Percentiles rank a stretch among this genome's conserved stretches.
Conservation (phyloP, 2,888 invertebrate species). For the Allophyes oxyacanthae region DNA sequence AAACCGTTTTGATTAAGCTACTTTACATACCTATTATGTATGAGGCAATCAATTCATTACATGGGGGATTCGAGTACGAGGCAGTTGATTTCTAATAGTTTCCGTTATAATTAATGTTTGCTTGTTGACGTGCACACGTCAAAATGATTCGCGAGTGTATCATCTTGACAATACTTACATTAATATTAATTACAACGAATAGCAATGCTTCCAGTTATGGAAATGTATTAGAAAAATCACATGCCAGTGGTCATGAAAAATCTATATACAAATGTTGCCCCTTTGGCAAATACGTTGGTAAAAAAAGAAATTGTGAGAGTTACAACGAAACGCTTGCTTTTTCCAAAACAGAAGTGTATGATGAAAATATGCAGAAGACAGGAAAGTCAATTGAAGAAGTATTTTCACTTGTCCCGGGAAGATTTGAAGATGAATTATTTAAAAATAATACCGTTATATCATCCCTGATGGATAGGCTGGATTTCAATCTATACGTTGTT, state of each 20-base stretch:
- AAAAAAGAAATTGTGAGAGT: neutral
- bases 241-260: neutral
- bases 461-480: neutral
- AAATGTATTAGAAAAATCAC: too few species aligned
- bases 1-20: too few species aligned
- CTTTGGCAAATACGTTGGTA: neutral
- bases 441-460: too few species aligned
- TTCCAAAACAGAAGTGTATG: conserved; percentile 13
- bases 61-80: too few species aligned
- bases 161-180: neutral
- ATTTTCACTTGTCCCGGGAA: conserved; percentile 17
- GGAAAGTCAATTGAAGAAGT: conserved; percentile 12
- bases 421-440: conserved; percentile 3
- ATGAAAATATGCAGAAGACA: neutral
- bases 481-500: conserved; percentile 12
- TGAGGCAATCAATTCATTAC: too few species aligned
- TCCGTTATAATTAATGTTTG: neutral
- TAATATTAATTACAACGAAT: neutral
- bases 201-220: neutral
- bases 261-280: conserved; percentile 14
- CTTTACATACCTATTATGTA: too few species aligned
- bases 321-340: neutral
- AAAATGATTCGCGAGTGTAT: neutral
- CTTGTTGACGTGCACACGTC: neutral
- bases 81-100: neutral